Base-by-base conservation (phyloP, 64 coral and sea anemone species). In the Catalaphyllia jardinei region DNA sequence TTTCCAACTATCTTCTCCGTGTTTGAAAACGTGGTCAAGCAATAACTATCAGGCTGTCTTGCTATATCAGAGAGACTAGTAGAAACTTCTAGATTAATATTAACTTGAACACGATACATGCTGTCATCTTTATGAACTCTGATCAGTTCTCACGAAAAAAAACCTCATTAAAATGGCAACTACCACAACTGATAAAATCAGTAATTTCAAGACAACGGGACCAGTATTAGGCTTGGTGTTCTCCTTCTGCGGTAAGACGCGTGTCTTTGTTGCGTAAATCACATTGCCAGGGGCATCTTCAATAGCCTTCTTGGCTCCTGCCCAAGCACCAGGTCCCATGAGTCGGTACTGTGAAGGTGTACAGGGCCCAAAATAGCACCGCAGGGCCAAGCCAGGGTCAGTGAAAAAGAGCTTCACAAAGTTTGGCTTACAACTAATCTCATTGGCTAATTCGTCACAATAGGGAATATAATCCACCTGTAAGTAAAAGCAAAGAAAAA, bases 291-390 rank as follows among this genome's bases (percentile, higher is more conserved):
- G 78, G 49, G 96, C 78, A 31, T 79, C 71, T 42, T 63, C 67
- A 64, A 98, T 98, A 59, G 91, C 96, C 24, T 95, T 62, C 65
- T 88, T 93, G 11, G 96, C 96, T 49, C 96, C 96, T 46, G n/a
- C 3, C 96, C 96, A 98, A 17, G 88, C 49, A 50, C 84, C 93
- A 77, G 96, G 96, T 3, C 96, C 96, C 76, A 93, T 93, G 10
- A 98, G 83, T 0, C 96, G 96, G 64, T 93, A 98, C 31, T 98
- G 96, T 11, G 88, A 18, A 14, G 96, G 94, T 1, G 94, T 92
- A 20, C 96, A 95, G 11, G 93, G 93, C 8, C 96, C 96, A 82
- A 98, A 95, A 60, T 80, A 88, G 72, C 93, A 98, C 54, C 51
- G 71, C 0, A 95, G 65, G 75, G 93, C 84, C 16, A 98, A 71